Conservation (phyloP, 2,888 invertebrate genomes). For the Eilema depressum region DNA sequence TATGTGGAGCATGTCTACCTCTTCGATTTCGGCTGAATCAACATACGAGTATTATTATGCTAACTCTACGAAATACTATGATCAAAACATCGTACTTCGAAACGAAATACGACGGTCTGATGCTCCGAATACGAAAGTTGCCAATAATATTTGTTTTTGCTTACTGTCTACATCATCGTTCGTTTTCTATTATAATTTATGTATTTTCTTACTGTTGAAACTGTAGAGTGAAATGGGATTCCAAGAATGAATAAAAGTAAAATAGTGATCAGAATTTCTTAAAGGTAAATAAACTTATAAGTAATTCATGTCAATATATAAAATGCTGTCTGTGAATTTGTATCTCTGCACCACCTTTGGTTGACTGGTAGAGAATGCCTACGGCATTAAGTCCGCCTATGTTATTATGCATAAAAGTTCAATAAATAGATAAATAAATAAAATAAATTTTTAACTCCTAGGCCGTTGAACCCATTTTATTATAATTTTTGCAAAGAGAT, state of each 20-base stretch:
- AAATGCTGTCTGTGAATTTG: too few species aligned
- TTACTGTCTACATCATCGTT: constrained; percentile 35
- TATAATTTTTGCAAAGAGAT: too few species aligned
- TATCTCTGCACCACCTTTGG: too few species aligned
- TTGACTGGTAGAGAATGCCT: too few species aligned
- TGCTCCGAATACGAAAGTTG: constrained; percentile 35
- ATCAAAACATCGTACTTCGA: background rate
- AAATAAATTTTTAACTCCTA: too few species aligned
- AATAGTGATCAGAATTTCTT: background rate
- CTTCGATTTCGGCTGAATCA: constrained; percentile 35
- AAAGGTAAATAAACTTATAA: too few species aligned
- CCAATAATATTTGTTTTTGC: constrained; percentile 40
- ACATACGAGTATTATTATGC: constrained; percentile 21
- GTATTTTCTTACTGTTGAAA: constrained; percentile 20
- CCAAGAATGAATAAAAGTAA: background rate
- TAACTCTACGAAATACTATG: constrained; percentile 10
- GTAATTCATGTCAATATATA: too few species aligned
- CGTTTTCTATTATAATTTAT: constrained; percentile 45
- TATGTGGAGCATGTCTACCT: constrained; percentile 6
- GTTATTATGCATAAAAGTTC: too few species aligned
- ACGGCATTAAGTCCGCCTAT: too few species aligned
- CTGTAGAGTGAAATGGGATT: background rate
- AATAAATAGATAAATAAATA: too few species aligned
- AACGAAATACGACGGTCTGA: constrained; percentile 28
- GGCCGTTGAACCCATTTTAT: too few species aligned